Evolutionary conservation across 2,888 invertebrate species (phyloP).

Genomic region (Polydrusus tereticollis): DNA sequence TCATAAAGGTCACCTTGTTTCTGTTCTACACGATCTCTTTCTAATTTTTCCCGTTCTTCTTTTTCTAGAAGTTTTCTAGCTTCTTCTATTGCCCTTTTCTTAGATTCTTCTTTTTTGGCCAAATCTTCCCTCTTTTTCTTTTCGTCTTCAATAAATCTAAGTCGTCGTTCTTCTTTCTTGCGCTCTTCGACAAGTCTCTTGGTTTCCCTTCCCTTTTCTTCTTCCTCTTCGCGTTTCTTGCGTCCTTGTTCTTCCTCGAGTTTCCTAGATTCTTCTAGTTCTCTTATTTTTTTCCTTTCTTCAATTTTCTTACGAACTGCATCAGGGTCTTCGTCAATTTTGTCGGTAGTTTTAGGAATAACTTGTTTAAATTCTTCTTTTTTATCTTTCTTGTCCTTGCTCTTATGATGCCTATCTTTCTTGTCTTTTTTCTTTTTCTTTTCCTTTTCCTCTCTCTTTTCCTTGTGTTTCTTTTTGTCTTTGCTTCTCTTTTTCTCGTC

Average conservation of each 20-base stretch:
- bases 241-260: conserved; percentile 52
- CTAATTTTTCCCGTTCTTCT: conserved; percentile 67
- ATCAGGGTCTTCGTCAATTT: conserved; percentile 59
- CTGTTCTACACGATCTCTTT: conserved; percentile 7
- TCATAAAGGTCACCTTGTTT: conserved; percentile 39
- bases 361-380: conserved; percentile 60
- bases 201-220: conserved; percentile 52
- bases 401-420: conserved; percentile 65
- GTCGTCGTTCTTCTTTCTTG: conserved; percentile 60
- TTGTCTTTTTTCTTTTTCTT: conserved; percentile 66
- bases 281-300: conserved; percentile 61
- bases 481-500: conserved; percentile 66
- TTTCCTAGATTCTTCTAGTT: conserved; percentile 24
- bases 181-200: conserved; percentile 55
- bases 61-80: conserved; percentile 62
- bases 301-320: conserved; percentile 58
- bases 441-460: conserved; percentile 70
- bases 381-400: conserved; percentile 60
- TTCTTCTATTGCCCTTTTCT: conserved; percentile 57
- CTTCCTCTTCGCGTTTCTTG: conserved; percentile 68
- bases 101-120: conserved; percentile 63
- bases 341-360: conserved; percentile 59
- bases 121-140: conserved; percentile 69
- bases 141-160: conserved; percentile 54
- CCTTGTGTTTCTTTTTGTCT: conserved; percentile 71